Base-by-base conservation (phyloP, 2,797 vertebrate genomes). In the Momotus momota region DNA sequence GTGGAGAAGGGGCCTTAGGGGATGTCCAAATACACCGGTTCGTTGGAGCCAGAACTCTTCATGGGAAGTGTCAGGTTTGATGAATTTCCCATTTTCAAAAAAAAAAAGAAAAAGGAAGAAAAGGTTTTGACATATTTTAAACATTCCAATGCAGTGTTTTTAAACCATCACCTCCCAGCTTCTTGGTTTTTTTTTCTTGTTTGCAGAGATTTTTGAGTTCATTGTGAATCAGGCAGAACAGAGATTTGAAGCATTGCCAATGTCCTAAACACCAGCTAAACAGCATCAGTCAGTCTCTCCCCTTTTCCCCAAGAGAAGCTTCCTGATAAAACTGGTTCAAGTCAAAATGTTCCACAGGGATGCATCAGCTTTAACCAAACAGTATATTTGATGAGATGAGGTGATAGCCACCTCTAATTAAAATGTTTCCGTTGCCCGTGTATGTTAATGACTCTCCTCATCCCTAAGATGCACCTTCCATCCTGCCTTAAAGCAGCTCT, bases 111-210 rank as follows among this genome's bases (percentile, higher is more conserved):
- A 31, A 1, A 60, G 1, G 12, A 29, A 29, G 17, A 64, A 81
- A 54, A 81, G 20, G 19, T 83, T 95, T 94, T 91, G 79, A 95
- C 92, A 90, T 91, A 85, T 95, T 96, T 95, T 78, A 96, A 94
- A 94, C 81, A 90, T 96, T 96, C 93, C 88, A 86, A 7, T 60
- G 40, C 48, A 79, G 31, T 1, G 0, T 86, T 96, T 94, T 96
- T 62, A 96, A 97, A 84, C 86, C 70, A 93, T 95, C 73, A 93
- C 73, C 90, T 93, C 66, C n/a, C 51, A 95, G 70, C 27, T 43
- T 93, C 65, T 21, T 77, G 51, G 81, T 82, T 94, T 95, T 79
- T 38, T 67, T 62, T 26, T 26, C 14, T 51, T 81, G 9, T 45
- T 94, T 14, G 0, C 78, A 81, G 43, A 96, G 58, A 70, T 81